Percentiles rank a stretch among this genome's conserved stretches.
Conservation (phyloP, 2,888 invertebrate genomes). For the Ophion ventricosus region DNA sequence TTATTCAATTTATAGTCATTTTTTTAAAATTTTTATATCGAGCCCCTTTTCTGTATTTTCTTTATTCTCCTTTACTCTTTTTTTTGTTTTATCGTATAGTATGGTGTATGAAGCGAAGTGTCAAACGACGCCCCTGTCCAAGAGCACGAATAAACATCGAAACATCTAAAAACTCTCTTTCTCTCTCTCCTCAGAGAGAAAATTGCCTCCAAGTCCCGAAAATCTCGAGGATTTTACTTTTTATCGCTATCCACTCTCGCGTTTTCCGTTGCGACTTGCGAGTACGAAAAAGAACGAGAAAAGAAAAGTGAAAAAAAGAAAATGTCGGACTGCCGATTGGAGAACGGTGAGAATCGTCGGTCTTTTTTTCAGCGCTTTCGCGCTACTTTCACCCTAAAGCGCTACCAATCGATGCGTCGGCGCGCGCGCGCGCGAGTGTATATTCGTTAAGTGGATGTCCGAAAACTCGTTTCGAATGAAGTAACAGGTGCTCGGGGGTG, state of each 20-base stretch:
- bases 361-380: not conserved
- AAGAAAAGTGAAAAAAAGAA: not conserved
- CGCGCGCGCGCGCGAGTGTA: conserved; percentile 1
- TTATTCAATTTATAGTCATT: no score
- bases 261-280: not conserved
- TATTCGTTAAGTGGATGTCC: conserved; percentile 43
- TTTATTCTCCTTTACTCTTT: no score
- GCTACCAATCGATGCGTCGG: not conserved
- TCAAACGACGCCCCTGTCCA: no score
- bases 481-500: conserved; percentile 61
- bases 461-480: conserved; percentile 53
- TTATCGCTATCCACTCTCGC: not conserved
- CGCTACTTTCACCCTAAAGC: not conserved
- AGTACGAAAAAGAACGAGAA: not conserved
- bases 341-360: not conserved
- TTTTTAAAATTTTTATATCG: no score
- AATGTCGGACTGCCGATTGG: not conserved
- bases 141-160: no score
- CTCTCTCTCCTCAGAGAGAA: not conserved
- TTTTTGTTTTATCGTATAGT: no score
- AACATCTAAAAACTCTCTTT: no score
- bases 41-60: no score
- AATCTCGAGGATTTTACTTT: not conserved
- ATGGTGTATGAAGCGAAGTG: no score
- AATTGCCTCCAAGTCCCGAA: not conserved